A percentile compares a stretch with the other conserved stretches of the same genome.
phyloP scores from a whole-genome alignment of 2,888 invertebrate genomes.

The Cyclophora albipunctata region DNA sequence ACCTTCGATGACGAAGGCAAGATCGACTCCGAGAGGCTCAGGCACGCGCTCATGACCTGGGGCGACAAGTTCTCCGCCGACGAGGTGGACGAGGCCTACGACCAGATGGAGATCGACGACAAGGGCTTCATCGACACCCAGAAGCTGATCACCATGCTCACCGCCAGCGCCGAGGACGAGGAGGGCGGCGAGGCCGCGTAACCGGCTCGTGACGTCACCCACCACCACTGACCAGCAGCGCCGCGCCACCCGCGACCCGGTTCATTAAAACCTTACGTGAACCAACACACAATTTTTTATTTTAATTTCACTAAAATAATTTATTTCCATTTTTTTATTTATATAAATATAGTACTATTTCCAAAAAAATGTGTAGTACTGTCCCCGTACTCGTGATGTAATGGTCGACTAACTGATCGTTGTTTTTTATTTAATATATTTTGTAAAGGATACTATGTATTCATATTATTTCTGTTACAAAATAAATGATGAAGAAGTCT shows the following conservation, averaged over 20 bases:
- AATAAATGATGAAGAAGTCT: slow-evolving; percentile 62
- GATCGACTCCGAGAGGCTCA: slow-evolving; percentile 92
- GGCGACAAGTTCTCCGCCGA: slow-evolving; percentile 93
- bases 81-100: slow-evolving; percentile 94
- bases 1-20: slow-evolving; percentile 92
- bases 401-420: slow-evolving; percentile 19
- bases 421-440: slow-evolving; percentile 16
- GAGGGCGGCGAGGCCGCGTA: slow-evolving; percentile 77
- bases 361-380: slow-evolving; percentile 50
- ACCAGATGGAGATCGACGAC: slow-evolving; percentile 94
- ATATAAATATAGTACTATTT: slow-evolving; percentile 73
- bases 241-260: slow-evolving; percentile 34
- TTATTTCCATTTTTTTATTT: slow-evolving; percentile 74
- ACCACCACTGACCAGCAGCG: slow-evolving; percentile 27
- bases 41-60: slow-evolving; percentile 93
- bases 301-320: slow-evolving; percentile 65
- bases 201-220: slow-evolving; percentile 16
- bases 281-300: slow-evolving; percentile 53
- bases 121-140: slow-evolving; percentile 92
- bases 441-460: slow-evolving; percentile 61
- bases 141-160: slow-evolving; percentile 90
- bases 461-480: slow-evolving; percentile 50
- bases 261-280: slow-evolving; percentile 52
- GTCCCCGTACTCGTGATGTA: slow-evolving; percentile 31
- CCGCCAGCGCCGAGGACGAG: slow-evolving; percentile 89